Conservation (phyloP, 1,140 invertebrate genomes). For the Venturia canescens region DNA sequence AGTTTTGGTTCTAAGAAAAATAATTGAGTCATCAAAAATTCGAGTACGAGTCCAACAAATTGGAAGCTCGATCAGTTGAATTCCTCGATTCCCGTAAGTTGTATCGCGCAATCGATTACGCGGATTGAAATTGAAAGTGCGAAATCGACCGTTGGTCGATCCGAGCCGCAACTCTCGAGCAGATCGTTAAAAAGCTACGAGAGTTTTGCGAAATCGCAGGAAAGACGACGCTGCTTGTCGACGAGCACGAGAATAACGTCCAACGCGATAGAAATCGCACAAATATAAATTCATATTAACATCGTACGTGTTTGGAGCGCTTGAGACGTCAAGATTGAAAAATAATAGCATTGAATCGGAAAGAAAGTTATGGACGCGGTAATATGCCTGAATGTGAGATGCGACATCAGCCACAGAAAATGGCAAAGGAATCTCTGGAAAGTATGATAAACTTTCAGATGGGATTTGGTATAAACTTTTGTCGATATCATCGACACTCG, state of each 20-base stretch:
- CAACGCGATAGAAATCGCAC: constrained; percentile 2
- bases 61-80: not conserved
- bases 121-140: constrained; percentile 34
- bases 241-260: constrained; percentile 25
- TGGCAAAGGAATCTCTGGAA: no score
- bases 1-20: not conserved
- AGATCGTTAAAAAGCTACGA: not conserved
- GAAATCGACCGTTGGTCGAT: constrained; percentile 38
- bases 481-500: no score
- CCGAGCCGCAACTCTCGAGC: constrained; percentile 29
- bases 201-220: constrained; percentile 21
- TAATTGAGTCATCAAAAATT: no score
- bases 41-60: no score
- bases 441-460: no score
- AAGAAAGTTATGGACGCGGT: no score
- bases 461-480: no score
- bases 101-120: not conserved
- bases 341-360: no score
- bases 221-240: constrained; percentile 28
- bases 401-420: no score
- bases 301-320: not conserved
- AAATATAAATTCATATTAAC: not conserved
- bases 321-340: no score
- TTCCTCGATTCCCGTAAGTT: constrained; percentile 12
- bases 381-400: no score